Evolutionary conservation across 2,797 vertebrate genomes (phyloP).

Genomic region (Myotis daubentonii): DNA sequence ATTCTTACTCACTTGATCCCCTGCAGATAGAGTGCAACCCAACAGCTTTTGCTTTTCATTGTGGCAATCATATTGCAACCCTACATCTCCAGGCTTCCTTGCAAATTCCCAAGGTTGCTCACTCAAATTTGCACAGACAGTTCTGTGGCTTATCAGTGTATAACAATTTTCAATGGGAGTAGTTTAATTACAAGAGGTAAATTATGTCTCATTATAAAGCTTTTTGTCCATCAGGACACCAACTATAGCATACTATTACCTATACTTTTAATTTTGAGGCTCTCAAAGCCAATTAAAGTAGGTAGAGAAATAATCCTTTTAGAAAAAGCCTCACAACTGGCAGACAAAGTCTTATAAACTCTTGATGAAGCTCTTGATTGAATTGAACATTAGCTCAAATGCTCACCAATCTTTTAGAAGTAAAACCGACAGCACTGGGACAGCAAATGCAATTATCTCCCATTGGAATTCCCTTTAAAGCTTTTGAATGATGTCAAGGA

Average conservation of each 20-base stretch:
- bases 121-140: not conserved
- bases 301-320: not conserved
- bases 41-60: not conserved
- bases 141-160: not conserved
- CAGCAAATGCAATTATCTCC: not conserved
- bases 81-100: not conserved
- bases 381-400: not conserved
- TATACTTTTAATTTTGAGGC: not conserved
- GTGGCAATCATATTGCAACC: not conserved
- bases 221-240: not conserved
- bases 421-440: not conserved
- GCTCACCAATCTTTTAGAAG: conserved; percentile 18
- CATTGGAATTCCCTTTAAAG: not conserved
- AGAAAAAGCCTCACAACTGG: not conserved
- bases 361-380: not conserved
- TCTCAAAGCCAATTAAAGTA: conserved; percentile 48
- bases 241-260: not conserved
- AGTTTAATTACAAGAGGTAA: not conserved
- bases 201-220: not conserved
- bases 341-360: not conserved
- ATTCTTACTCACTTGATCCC: not conserved
- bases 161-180: not conserved
- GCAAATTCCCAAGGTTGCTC: not conserved
- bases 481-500: not conserved
- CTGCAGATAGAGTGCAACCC: not conserved